These are phyloP conservation scores for Caenorhabditis sp. DNA, from an alignment of 2,888 invertebrate genomes.

Conservation along the genomic window DNA sequence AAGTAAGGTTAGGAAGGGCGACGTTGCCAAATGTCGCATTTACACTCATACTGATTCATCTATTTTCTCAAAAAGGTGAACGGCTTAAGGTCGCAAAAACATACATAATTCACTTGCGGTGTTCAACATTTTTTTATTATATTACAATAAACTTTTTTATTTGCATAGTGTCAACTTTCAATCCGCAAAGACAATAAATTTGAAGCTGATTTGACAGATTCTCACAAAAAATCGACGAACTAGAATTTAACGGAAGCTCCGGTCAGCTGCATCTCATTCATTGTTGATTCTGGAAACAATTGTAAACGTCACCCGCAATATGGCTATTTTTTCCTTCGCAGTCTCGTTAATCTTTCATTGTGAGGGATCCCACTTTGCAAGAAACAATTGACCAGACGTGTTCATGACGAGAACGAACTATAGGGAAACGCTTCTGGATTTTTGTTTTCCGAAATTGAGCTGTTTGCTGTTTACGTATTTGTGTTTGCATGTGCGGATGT, in stretches of 20 bases:
- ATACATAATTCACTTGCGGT: neutral
- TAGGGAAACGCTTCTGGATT: slow-evolving; percentile 29
- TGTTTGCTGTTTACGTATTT: slow-evolving; percentile 57
- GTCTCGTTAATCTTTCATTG: slow-evolving; percentile 11
- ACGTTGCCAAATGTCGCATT: slow-evolving; percentile 16
- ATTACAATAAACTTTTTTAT: neutral
- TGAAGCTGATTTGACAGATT: too few species aligned
- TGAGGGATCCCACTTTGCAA: slow-evolving; percentile 26
- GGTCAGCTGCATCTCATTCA: too few species aligned
- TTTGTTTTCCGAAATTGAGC: slow-evolving; percentile 44
- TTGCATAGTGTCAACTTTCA: neutral
- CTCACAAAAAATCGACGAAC: too few species aligned
- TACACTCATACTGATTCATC: slow-evolving; percentile 31
- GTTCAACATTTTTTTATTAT: neutral
- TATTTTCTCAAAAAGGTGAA: slow-evolving; percentile 7
- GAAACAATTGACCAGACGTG: slow-evolving; percentile 19
- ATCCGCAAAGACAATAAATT: too few species aligned
- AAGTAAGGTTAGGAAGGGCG: slow-evolving; percentile 14
- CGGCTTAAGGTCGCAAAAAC: slow-evolving; percentile 11
- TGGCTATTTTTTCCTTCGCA: slow-evolving; percentile 16
- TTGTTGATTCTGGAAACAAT: too few species aligned
- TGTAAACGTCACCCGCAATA: slow-evolving; percentile 47
- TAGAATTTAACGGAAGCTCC: too few species aligned
- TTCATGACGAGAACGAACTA: slow-evolving; percentile 22
- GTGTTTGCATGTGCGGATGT: slow-evolving; percentile 21